Evolutionary conservation across 2,888 invertebrate genomes (phyloP), one percentile per base, ranked within the genome.

Genomic region (Teleiodes luculella): DNA sequence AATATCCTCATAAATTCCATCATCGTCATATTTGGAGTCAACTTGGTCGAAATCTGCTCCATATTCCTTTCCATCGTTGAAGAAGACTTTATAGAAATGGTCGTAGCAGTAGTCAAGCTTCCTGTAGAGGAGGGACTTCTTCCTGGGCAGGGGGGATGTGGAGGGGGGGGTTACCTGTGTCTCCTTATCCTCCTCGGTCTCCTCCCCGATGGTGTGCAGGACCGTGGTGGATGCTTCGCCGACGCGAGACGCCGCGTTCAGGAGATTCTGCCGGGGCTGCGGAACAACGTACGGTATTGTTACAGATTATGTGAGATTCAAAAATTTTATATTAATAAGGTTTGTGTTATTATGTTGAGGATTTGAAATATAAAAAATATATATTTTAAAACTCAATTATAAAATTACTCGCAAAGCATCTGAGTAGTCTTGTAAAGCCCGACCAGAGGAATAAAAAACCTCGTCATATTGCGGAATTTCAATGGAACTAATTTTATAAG

Each of bases 171-270:
- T 84, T 90, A 90, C 90, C 91, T 94, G 94, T 0, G 96, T 91
- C 67, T 96, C 96, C 65, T 95, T 93, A 78, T 94, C 95, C 61
- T 95, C 93, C 11, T 94, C 93, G n/a, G 95, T 95, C 57, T 97
- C 97, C 70, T 97, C 97, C 13, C 96, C 97, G 77, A 98, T 98
- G 52, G 96, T 97, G 70, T 96, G 94, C 52, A 99, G 92, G 0
- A 99, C 97, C 69, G 96, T 95, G 47, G 97, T 96, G 56, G 98
- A 98, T 0, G 98, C 98, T 79, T 99, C 99, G 8, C 99, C 99
- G 46, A 99, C 97, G 59, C 96, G 93, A 11, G 97, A 97, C 0
- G 99, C 99, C 0, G 99, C 98, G 78, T 96, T 97, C 50, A 99
- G 92, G 31, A 99, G 91, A 76, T 94, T 96, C 86, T 98, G 98